Base-by-base conservation (phyloP, 53 echinoderm and acorn worm species). In the Holothuria scabra region DNA sequence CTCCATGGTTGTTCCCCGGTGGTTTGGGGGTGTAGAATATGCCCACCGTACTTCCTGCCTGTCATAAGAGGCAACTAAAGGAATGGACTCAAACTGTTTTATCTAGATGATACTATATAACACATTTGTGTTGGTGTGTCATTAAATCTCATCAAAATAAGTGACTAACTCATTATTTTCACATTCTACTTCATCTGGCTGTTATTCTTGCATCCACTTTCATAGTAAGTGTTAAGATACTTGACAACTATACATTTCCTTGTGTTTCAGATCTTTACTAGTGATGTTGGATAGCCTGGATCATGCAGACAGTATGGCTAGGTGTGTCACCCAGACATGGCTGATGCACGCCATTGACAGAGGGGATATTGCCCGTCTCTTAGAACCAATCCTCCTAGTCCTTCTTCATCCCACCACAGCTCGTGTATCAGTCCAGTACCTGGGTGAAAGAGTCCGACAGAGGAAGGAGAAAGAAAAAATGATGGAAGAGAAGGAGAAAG, bases 281-380 rank as follows among this genome's bases (percentile, higher is more conserved):
- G 94, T 94, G 26, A 89, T 99, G 85, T 66, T 99, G 57, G 99
- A 99, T 85, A 94, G 94, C 59, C 85, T 99, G 56, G 92, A 99
- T 46, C 92, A 95, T 67, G 90, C 88, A 1, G 95, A 95, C 66
- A 93, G 99, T 66, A 95, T 99, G 90, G 91, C 92, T 16, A 86
- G 94, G 10, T 94, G 94, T 13, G 89, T 95, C 23, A 94, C 94
- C 1, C 92, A 90, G 66, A 91, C 93, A 13, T 99, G 99, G 99
- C 87, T 99, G 13, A 81, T 92, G 41, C 93, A 99, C 44, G 99
- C 99, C 80, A 99, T 99, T 62, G 93, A 94, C 68, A 84, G 99
- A 5, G 99, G 99, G 16, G 99, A 99, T 59, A 95, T 99, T 34
- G 94, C 99, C 65, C 82, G 99, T 32, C 90, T 99, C 55, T 84